Base-by-base conservation (phyloP, 2,888 invertebrate species). In the Spisula subtruncata region DNA sequence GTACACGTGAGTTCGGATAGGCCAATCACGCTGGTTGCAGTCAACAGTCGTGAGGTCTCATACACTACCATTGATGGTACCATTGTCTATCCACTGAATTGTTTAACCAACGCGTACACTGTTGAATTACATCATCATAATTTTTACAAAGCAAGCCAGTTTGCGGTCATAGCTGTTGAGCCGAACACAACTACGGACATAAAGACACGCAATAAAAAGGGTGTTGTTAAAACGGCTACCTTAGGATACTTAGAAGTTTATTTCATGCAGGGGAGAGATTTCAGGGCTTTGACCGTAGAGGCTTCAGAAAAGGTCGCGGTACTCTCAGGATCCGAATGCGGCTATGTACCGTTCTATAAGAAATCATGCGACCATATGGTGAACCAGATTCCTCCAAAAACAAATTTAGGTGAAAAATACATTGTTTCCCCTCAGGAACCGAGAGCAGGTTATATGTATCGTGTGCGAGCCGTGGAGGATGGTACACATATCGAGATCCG, bases 281-380 rank as follows among this genome's bases (percentile, higher is more conserved):
- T 80, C 25, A 35, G 85, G 12, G 85, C 54, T n/a, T 32, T 54
- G 48, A 51, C 54, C 0, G 80, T 85, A 35, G 1, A 48, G 20
- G 32, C 85, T n/a, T n/a, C 85, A 54, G 16, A 80, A 0, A 80
- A 85, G 12, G 80, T 85, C 18, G 85, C 80, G 12, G 80, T 85
- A 0, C 14, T 80, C 14, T 85, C 85, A 1, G 85, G 85, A 0
- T 85, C 85, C 0, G 41, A 85, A 41, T 85, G 85, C 16, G 85
- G 85, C 0, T 85, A 80, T 56, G 85, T 85, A 32, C 85, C 85
- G 10, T 80, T 80, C 4, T 14, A 0, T 6, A 80, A 35, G 56
- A 56, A 54, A 10, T 85, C 85, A 14, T 85, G 85, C n/a, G 85
- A 85, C 56, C 85, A 85, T 32, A 79, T 85, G 79, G 80, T 85